Base-by-base conservation (phyloP, 2,888 invertebrate species). In the Ennomos erosarius region DNA sequence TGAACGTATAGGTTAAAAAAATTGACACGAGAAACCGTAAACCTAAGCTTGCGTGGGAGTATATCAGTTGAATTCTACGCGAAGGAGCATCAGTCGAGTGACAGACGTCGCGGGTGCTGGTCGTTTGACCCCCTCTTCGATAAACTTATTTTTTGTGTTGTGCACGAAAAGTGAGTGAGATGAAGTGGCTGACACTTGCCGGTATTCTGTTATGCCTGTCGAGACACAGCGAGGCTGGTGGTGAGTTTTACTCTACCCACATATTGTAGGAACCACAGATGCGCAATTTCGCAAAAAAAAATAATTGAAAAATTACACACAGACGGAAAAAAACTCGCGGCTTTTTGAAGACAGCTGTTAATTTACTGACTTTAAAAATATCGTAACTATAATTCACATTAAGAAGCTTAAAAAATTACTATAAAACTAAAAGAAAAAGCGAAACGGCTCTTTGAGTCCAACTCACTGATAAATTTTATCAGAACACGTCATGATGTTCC, bases 141-240 rank as follows among this genome's bases (percentile, higher is more conserved):
- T 55, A 55, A 55, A 61, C 68, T 74, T 73, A 62, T 73, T 68
- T 70, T 69, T 76, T 78, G 83, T 84, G 81, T 79, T 80, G 85
- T 82, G 80, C 68, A 74, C 76, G 73, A 76, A 71, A 71, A 74
- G 78, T 78, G 71, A 78, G 88, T 90, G 88, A 78, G 70, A 91
- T 91, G 90, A 84, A 82, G 86, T 90, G 88, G 82, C 71, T 82
- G 66, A 74, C 87, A 70, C 68, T 84, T 68, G 74, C 79, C 65
- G 75, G 82, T 76, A 76, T 85, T 61, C 60, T 89, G 70, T 75
- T 84, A 74, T 85, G 81, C 70, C 73, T 84, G 72, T 76, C 78
- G 70, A 75, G 79, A 66, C 73, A 73, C 62, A 79, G 80, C 66
- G 76, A 79, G 39, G 83, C 82, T 34, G 81, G 78, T 57, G 88